Conservation (phyloP, 2,888 invertebrate genomes). For the Deroplatys truncata region DNA sequence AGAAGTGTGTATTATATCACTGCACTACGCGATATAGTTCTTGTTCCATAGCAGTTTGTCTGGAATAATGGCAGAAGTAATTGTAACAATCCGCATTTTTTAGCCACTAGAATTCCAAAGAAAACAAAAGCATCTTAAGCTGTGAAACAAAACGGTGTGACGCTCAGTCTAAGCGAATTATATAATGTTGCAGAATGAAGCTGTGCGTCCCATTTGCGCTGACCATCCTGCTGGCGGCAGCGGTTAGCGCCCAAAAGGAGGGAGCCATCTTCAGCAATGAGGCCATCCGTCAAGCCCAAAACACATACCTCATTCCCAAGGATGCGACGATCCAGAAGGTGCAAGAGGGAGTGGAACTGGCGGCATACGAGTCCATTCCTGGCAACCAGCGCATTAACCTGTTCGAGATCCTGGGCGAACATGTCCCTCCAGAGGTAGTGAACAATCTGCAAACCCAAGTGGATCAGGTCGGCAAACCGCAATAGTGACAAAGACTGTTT, state of each 20-base stretch:
- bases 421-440: slow-evolving; percentile 82
- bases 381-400: slow-evolving; percentile 79
- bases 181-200: neutral
- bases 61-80: too few relatives aligned
- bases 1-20: too few relatives aligned
- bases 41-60: too few relatives aligned
- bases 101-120: too few relatives aligned
- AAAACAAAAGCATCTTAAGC: too few relatives aligned
- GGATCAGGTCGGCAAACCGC: slow-evolving; percentile 66
- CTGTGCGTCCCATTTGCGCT: neutral
- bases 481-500: neutral
- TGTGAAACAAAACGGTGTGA: too few relatives aligned
- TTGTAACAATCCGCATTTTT: too few relatives aligned
- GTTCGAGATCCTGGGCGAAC: slow-evolving; percentile 79
- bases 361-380: slow-evolving; percentile 82
- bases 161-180: too few relatives aligned
- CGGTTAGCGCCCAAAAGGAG: slow-evolving; percentile 44
- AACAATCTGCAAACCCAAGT: slow-evolving; percentile 82
- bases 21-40: too few relatives aligned
- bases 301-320: slow-evolving; percentile 77
- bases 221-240: neutral
- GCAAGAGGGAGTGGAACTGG: slow-evolving; percentile 80
- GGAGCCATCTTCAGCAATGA: slow-evolving; percentile 80
- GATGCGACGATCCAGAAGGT: slow-evolving; percentile 84
- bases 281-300: slow-evolving; percentile 83